Base-by-base conservation (phyloP, 1,140 invertebrate species). In the Conus betulinus region DNA sequence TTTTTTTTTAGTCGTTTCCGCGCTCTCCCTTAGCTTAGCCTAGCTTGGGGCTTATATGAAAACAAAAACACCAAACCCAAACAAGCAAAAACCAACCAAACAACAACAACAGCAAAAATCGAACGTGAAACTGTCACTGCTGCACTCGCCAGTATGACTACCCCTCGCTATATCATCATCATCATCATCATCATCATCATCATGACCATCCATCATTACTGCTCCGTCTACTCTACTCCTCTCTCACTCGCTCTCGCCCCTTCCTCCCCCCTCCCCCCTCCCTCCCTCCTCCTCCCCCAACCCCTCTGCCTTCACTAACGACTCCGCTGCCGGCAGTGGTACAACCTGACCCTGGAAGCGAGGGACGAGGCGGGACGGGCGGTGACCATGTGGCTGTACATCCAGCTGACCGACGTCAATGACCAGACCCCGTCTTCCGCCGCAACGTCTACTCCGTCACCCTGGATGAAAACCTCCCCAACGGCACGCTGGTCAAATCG, bases 341-440 rank as follows among this genome's bases (percentile, higher is more conserved):
- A 92, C 86, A 89, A 78, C 25, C 52, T 93, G 20, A 87, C 88
- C 0, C 81, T 93, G 7, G 88, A 85, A 67, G 92, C 91, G n/a
- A 60, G 81, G 57, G 93, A 93, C 82, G 87, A 88, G 79, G 89
- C 87, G n/a, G 91, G 90, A 7, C 87, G 90, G 15, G 86, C 87
- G 17, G 87, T 71, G 7, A 91, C 90, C 25, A 87, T 90, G 57
- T 90, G 85, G 39, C 84, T 93, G 15, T 89, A 86, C 52, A 87
- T 93, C 17, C 83, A 55, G 27, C 90, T 93, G 5, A 87, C 78
- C 25, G 91, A 91, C 90, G 90, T 84, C 8, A 92, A 93, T 84
- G 93, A 93, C 89, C 88, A 90, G n/a, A 78, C 20, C 93, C 93
- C 23, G 89, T 91, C 5, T 93, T 93, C 84, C 89, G 57, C 74